Evolutionary conservation across 2,888 invertebrate species (phyloP).

Genomic region (Hofmannophila pseudospretella): DNA sequence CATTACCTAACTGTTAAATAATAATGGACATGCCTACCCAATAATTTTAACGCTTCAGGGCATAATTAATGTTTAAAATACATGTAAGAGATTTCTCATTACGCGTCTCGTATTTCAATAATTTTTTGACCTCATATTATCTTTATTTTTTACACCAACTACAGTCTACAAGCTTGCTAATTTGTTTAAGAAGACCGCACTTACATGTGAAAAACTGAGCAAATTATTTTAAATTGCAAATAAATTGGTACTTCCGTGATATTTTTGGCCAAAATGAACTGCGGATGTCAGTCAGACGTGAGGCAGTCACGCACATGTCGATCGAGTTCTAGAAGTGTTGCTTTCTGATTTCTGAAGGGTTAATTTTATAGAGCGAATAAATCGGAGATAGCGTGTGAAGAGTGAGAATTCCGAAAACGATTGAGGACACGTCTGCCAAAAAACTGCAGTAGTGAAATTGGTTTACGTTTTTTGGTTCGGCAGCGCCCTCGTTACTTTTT

Average conservation of each 20-base stretch:
- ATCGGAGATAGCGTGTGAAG: conserved; percentile 2
- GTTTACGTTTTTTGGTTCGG: no score
- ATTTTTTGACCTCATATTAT: not conserved
- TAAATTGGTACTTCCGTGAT: not conserved
- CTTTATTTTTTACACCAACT: not conserved
- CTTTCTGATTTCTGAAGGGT: conserved; percentile 3
- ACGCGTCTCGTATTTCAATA: no score
- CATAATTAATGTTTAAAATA: not conserved
- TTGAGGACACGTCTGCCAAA: conserved; percentile 2
- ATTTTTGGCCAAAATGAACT: conserved; percentile 1
- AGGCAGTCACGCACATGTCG: conserved; percentile 7
- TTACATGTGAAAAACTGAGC: not conserved
- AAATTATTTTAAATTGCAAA: not conserved
- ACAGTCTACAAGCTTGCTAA: not conserved
- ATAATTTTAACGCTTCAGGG: not conserved
- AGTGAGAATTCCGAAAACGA: conserved; percentile 1
- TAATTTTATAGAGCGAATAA: not conserved
- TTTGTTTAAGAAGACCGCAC: not conserved
- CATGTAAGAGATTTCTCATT: no score
- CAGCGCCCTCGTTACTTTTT: no score
- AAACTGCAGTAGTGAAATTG: not conserved
- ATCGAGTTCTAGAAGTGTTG: not conserved
- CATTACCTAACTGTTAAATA: no score
- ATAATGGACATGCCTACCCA: no score
- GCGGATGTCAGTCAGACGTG: conserved; percentile 5